Evolutionary conservation across 2,888 invertebrate genomes (phyloP).

Genomic region (Alviniconcha strummeri): DNA sequence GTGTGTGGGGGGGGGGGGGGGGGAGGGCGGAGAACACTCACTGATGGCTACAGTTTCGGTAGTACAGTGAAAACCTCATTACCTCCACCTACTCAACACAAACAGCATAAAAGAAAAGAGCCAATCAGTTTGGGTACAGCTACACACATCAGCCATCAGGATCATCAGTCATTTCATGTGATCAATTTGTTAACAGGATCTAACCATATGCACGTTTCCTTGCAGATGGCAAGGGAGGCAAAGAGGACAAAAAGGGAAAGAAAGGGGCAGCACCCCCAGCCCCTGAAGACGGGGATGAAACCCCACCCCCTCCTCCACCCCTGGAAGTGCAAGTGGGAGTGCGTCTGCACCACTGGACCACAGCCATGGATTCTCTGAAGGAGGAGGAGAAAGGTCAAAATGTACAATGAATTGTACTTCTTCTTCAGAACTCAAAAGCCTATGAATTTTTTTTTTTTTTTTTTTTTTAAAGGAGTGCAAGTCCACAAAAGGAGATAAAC

Average conservation of each 20-base stretch:
- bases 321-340: conserved; percentile 62
- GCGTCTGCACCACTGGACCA: conserved; percentile 68
- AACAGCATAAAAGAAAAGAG: not conserved
- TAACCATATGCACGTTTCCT: not conserved
- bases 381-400: conserved; percentile 53
- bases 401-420: not conserved
- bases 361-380: conserved; percentile 63
- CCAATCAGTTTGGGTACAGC: too few species aligned
- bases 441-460: not conserved
- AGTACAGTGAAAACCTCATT: too few species aligned
- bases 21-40: too few species aligned
- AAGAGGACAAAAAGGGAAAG: conserved; percentile 39
- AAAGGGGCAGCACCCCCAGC: conserved; percentile 44
- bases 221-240: conserved; percentile 14
- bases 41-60: too few species aligned
- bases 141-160: not conserved
- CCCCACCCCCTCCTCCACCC: conserved; percentile 55
- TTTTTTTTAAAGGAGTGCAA: not conserved
- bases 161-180: not conserved
- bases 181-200: too few species aligned
- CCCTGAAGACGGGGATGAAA: conserved; percentile 50
- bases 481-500: not conserved
- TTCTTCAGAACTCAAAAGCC: not conserved
- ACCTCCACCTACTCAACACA: not conserved
- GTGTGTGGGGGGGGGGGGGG: too few species aligned